Conservation (phyloP, 2,888 invertebrate genomes). For the Physocephala rufipes region DNA sequence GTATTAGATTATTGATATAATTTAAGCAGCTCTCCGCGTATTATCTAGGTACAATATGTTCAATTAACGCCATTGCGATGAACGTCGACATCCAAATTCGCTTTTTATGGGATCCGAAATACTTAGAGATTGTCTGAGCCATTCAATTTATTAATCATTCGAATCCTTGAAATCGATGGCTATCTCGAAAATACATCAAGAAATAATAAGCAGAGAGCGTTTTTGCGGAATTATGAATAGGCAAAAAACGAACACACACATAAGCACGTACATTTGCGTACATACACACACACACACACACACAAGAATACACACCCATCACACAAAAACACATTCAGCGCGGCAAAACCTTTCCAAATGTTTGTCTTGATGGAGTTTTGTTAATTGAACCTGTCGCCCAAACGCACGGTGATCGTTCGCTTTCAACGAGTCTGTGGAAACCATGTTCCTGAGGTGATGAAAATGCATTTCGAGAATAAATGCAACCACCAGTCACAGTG, state of each 20-base stretch:
- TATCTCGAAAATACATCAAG: slow-evolving; percentile 19
- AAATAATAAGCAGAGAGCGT: slow-evolving; percentile 2
- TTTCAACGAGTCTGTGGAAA: not conserved
- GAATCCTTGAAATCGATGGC: slow-evolving; percentile 30
- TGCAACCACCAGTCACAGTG: too few species aligned
- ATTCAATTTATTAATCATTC: slow-evolving; percentile 31
- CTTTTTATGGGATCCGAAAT: slow-evolving; percentile 10
- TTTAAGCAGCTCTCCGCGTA: slow-evolving; percentile 28
- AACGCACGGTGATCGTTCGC: not conserved
- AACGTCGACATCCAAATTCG: slow-evolving; percentile 14
- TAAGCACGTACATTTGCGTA: too few species aligned
- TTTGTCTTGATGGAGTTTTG: not conserved
- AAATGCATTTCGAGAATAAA: not conserved
- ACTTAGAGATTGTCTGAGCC: slow-evolving; percentile 17
- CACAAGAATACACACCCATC: not conserved
- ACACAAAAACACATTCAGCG: not conserved
- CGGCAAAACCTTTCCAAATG: not conserved
- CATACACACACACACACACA: too few species aligned
- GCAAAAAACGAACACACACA: too few species aligned
- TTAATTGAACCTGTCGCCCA: slow-evolving; percentile 17
- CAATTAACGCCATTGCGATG: slow-evolving; percentile 27
- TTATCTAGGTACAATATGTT: slow-evolving; percentile 13
- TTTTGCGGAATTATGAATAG: not conserved
- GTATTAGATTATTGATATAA: slow-evolving; percentile 7
- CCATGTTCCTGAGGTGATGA: slow-evolving; percentile 1